Base-by-base conservation (phyloP, 2,888 invertebrate genomes). In the Hermodice carunculata region DNA sequence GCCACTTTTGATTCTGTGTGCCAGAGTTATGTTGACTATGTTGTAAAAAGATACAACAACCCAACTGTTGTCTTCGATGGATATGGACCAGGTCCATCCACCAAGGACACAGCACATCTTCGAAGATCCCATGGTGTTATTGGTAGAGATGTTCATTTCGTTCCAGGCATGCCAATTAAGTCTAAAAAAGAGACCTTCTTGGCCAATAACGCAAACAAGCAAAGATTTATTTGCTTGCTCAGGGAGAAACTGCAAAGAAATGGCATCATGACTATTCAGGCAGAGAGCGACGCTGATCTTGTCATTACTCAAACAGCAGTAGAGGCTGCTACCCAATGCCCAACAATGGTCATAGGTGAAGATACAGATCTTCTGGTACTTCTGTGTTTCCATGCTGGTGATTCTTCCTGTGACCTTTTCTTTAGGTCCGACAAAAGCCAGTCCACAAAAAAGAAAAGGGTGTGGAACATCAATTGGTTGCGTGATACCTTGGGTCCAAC, bases 311-410 rank as follows among this genome's bases (percentile, higher is more conserved):
- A 67, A 42, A 77, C 69, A 8, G 74, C 72, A 0, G 19, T 78
- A 3, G 22, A 57, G 6, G 43, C 22, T 31, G 64, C 74, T 14
- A 22, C 43, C 26, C 17, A n/a, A 26, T 26, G 19, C 3, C 42
- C 19, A 6, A 71, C 71, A 40, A 61, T 63, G 26, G n/a, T 76
- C 4, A 56, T 77, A 42, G 78, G 74, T 11, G 76, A 76, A 48
- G 78, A 79, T 48, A 79, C 78, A 22, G 76, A 78, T 57, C 48
- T 79, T n/a, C 59, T 79, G 1, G 66, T 76, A 17, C 65, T 77
- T 6, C 48, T 79, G 24, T 69, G 65, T 42, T n/a, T n/a, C n/a
- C n/a, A n/a, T n/a, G n/a, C n/a, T n/a, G n/a, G n/a, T n/a, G n/a
- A n/a, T n/a, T n/a, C n/a, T n/a, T n/a, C n/a, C n/a, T n/a, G n/a